Percentiles rank a stretch among this genome's conserved stretches.
These are phyloP conservation scores for Stenchaetothrips biformis DNA, from an alignment of 2,888 invertebrate species.

Conservation along the genomic window DNA sequence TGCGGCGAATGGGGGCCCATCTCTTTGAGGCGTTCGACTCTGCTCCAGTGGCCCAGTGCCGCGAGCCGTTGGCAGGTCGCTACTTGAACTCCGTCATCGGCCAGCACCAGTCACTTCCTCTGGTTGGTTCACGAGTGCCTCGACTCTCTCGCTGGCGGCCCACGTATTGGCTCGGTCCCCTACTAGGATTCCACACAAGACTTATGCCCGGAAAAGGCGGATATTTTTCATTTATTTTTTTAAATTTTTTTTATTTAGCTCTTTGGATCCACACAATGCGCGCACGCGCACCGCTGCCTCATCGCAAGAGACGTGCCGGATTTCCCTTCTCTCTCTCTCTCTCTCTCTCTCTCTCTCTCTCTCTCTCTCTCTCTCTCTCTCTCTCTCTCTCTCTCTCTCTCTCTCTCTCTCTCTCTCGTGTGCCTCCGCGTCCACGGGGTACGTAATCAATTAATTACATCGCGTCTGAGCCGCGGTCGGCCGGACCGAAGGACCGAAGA, in stretches of 20 bases:
- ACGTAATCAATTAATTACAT: neutral
- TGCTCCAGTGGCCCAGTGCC: too few species aligned
- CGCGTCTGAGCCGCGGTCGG: neutral
- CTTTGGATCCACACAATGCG: neutral
- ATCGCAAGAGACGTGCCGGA: neutral
- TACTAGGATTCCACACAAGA: too few species aligned
- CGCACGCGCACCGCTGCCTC: neutral
- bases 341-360: neutral
- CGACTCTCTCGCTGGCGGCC: too few species aligned
- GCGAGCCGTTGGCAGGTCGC: too few species aligned
- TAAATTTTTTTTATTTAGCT: neutral
- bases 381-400: neutral
- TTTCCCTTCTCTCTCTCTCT: neutral
- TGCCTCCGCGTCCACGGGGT: neutral
- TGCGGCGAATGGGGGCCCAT: too few species aligned
- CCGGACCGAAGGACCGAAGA: neutral
- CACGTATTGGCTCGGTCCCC: too few species aligned
- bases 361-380: neutral
- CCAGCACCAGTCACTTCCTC: too few species aligned
- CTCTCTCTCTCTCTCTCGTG: neutral
- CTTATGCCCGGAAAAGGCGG: neutral
- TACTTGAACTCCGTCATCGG: too few species aligned
- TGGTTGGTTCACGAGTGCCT: too few species aligned
- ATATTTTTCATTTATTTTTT: neutral
- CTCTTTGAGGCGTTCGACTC: too few species aligned